Conservation (phyloP, 2,888 invertebrate genomes). For the Limnephilus lunatus region DNA sequence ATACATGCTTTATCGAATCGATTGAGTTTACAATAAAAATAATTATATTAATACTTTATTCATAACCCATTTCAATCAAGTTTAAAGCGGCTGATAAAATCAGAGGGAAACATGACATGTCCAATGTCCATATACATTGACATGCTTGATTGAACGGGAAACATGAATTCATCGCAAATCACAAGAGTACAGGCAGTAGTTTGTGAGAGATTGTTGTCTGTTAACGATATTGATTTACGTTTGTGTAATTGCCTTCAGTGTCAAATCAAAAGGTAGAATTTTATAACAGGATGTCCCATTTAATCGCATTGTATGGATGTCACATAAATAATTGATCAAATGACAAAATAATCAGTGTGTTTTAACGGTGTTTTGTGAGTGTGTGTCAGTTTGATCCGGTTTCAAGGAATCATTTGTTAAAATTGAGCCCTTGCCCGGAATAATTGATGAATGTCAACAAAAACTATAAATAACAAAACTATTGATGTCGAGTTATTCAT, state of each 20-base stretch:
- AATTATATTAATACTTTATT: neutral
- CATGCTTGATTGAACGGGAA: constrained; percentile 32
- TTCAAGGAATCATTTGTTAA: too few relatives aligned
- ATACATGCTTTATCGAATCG: neutral
- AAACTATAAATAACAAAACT: too few relatives aligned
- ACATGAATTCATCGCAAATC: constrained; percentile 32
- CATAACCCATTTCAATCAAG: constrained; percentile 21
- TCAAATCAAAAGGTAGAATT: neutral
- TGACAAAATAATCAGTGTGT: too few relatives aligned
- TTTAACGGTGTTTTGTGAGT: too few relatives aligned
- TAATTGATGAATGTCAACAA: too few relatives aligned
- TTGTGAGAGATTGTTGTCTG: constrained; percentile 17
- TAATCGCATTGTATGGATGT: neutral
- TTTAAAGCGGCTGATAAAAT: constrained; percentile 6
- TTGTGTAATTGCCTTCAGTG: neutral
- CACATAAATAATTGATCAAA: neutral
- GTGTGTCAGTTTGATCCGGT: too few relatives aligned
- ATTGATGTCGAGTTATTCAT: too few relatives aligned
- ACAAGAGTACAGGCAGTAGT: neutral
- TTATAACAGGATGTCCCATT: neutral
- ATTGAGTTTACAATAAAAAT: neutral
- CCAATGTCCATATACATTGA: constrained; percentile 27
- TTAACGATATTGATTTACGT: constrained; percentile 17
- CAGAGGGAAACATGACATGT: neutral
- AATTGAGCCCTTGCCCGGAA: too few relatives aligned